These are phyloP conservation scores for Campaea margaritaria DNA, from an alignment of 2,888 invertebrate genomes.

Conservation along the genomic window DNA sequence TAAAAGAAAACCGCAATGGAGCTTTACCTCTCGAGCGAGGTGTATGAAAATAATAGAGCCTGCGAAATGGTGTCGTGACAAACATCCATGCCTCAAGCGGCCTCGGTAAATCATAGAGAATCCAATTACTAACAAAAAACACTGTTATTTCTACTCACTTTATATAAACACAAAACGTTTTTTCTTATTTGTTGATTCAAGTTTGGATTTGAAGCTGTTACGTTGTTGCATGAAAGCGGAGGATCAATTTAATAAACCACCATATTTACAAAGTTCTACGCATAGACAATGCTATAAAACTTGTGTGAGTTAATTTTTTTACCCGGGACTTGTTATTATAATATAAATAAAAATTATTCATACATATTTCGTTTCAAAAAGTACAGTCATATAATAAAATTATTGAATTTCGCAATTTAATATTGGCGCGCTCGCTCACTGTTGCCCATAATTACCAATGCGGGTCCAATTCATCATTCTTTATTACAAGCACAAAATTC, in stretches of 20 bases:
- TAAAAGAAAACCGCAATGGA: slow-evolving; percentile 24
- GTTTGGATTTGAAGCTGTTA: slow-evolving; percentile 1
- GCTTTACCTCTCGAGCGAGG: slow-evolving; percentile 16
- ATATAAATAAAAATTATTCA: slow-evolving; percentile 21
- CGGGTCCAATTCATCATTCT: slow-evolving; percentile 83
- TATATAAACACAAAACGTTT: background rate
- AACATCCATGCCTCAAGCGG: slow-evolving; percentile 79
- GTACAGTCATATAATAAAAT: slow-evolving; percentile 71
- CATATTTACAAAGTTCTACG: too few species aligned
- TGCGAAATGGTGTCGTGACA: slow-evolving; percentile 82
- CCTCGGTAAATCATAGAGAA: slow-evolving; percentile 78
- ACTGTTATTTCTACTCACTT: slow-evolving; percentile 60
- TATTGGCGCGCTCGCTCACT: slow-evolving; percentile 73
- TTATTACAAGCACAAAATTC: slow-evolving; percentile 83
- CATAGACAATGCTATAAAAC: too few species aligned
- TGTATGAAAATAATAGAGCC: slow-evolving; percentile 58
- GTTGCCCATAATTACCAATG: slow-evolving; percentile 82
- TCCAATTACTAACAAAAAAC: slow-evolving; percentile 81
- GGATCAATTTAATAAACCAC: too few species aligned
- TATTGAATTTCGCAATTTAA: slow-evolving; percentile 80
- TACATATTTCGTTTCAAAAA: slow-evolving; percentile 40
- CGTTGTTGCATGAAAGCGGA: too few species aligned
- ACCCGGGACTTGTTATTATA: slow-evolving; percentile 18
- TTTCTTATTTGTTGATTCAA: too few species aligned
- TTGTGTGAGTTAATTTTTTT: background rate